Percentiles rank a stretch among this genome's conserved stretches.
phyloP scores from a whole-genome alignment of 2,888 invertebrate species.

The Leptinotarsa juncta region DNA sequence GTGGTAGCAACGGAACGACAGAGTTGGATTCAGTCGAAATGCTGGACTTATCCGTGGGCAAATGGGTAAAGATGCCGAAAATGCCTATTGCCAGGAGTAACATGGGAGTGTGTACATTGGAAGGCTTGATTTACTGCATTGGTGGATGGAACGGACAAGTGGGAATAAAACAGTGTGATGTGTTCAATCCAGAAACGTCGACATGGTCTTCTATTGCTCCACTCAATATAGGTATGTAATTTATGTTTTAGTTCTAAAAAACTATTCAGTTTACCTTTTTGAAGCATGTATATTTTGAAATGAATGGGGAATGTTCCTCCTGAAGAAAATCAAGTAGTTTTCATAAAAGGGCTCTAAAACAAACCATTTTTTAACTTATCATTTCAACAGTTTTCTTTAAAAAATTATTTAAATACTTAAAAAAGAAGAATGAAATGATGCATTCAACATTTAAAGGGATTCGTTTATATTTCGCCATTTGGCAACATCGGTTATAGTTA shows the following conservation, averaged over 20 bases:
- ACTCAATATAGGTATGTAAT: conserved; percentile 71
- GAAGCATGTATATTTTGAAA: too few relatives aligned
- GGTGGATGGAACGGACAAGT: conserved; percentile 83
- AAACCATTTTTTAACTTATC: too few relatives aligned
- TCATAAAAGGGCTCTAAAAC: too few relatives aligned
- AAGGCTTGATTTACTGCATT: conserved; percentile 77
- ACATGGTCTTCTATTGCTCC: conserved; percentile 78
- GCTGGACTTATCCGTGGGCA: conserved; percentile 65
- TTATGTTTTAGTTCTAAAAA: background rate
- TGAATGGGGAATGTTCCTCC: too few relatives aligned
- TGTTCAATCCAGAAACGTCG: conserved; percentile 73
- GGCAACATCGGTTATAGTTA: too few relatives aligned
- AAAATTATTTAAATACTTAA: too few relatives aligned
- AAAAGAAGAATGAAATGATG: too few relatives aligned
- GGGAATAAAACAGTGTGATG: conserved; percentile 79
- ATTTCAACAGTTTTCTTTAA: too few relatives aligned
- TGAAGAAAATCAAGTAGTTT: too few relatives aligned
- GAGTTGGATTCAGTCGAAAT: conserved; percentile 82
- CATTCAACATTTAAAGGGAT: too few relatives aligned
- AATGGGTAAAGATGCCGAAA: conserved; percentile 66
- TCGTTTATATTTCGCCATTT: too few relatives aligned
- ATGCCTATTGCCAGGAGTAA: conserved; percentile 76
- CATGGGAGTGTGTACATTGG: conserved; percentile 75
- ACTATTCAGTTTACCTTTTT: too few relatives aligned
- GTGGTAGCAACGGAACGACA: conserved; percentile 85